A percentile compares a stretch with the other conserved stretches of the same genome.
Evolutionary conservation across 2,888 invertebrate genomes (phyloP).

Genomic region (Leptura quadrifasciata): DNA sequence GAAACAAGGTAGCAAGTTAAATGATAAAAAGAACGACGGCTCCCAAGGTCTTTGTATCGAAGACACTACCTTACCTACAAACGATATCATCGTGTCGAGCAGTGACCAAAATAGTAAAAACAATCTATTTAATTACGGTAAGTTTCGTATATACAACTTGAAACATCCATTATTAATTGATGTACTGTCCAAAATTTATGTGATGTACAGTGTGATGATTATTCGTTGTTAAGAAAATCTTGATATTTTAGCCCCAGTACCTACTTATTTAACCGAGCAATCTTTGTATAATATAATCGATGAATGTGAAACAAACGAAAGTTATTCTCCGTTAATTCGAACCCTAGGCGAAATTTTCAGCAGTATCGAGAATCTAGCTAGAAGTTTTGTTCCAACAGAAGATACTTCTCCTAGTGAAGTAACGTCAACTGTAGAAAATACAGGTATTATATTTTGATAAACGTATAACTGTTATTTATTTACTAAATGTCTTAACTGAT

Average conservation of each 20-base stretch:
- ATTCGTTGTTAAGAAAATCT: background rate
- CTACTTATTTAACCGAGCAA: constrained; percentile 83
- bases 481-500: too few species aligned
- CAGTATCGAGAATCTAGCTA: constrained; percentile 81
- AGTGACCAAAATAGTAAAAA: constrained; percentile 63
- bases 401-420: constrained; percentile 50
- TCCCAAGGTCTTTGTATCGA: constrained; percentile 45
- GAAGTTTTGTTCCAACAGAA: constrained; percentile 80
- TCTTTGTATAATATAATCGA: constrained; percentile 84
- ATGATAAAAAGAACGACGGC: constrained; percentile 49
- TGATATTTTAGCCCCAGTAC: constrained; percentile 63
- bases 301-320: constrained; percentile 81
- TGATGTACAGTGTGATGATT: background rate
- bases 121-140: constrained; percentile 56
- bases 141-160: constrained; percentile 29
- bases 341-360: constrained; percentile 87
- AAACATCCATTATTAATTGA: too few species aligned
- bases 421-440: constrained; percentile 51
- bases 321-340: constrained; percentile 83
- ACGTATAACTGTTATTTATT: background rate
- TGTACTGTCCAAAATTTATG: background rate
- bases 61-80: constrained; percentile 59
- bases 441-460: constrained; percentile 49
- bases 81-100: constrained; percentile 63
- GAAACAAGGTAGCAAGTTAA: constrained; percentile 71